Conservation (phyloP, 2,113 vertebrate species). For the Sturnira hondurensis region DNA sequence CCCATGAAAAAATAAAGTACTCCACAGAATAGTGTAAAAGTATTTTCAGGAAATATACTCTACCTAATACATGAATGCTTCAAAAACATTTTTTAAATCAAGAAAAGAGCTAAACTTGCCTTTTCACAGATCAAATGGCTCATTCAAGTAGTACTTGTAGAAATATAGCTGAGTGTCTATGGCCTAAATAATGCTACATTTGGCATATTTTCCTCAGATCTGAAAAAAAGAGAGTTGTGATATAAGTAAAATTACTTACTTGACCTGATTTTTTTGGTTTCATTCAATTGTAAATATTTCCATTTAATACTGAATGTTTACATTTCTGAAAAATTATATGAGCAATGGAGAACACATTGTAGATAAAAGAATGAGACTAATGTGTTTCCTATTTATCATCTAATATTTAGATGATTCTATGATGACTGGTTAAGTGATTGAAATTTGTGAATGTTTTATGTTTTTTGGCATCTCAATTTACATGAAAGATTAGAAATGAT, state of each 20-base stretch:
- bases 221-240: background rate
- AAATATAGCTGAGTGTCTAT: background rate
- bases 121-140: constrained; percentile 31
- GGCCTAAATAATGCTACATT: background rate
- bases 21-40: background rate
- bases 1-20: background rate
- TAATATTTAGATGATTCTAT: background rate
- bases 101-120: background rate
- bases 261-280: background rate
- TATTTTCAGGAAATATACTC: background rate
- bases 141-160: background rate
- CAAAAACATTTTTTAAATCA: background rate
- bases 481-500: background rate
- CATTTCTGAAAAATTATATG: background rate
- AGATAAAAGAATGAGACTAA: background rate
- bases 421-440: background rate
- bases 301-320: background rate
- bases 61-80: background rate
- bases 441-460: background rate
- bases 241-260: background rate
- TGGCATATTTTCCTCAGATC: background rate
- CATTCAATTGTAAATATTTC: constrained; percentile 8
- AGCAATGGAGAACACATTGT: background rate
- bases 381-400: background rate
- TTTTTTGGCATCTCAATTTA: background rate